phyloP scores from a whole-genome alignment of 2,888 invertebrate genomes.

The Xestia rhomboidea region DNA sequence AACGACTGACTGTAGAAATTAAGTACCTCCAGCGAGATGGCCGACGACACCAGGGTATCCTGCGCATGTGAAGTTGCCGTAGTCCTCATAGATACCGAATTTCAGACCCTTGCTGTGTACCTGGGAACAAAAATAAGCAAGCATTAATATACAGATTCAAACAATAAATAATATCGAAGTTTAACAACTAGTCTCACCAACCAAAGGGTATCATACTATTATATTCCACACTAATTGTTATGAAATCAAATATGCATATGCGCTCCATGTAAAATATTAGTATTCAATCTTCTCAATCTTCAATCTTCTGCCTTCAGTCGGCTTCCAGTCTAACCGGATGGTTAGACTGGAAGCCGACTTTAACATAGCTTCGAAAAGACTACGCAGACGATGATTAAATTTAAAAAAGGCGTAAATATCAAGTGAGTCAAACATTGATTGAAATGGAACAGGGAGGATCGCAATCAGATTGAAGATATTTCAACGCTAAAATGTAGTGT shows the following conservation, averaged over 20 bases:
- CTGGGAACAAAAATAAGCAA: conserved; percentile 86
- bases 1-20: not conserved
- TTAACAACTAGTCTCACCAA: not conserved
- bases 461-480: conserved; percentile 5
- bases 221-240: not conserved
- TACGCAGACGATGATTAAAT: not conserved
- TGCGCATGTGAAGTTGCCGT: conserved; percentile 98
- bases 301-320: no score
- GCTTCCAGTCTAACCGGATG: no score
- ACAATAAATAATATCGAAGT: not conserved
- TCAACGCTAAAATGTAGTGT: not conserved
- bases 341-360: not conserved
- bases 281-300: no score
- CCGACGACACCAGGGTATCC: conserved; percentile 98
- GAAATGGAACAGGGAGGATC: not conserved
- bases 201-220: not conserved
- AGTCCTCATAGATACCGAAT: conserved; percentile 99
- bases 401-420: not conserved
- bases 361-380: not conserved
- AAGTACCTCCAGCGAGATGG: conserved; percentile 92
- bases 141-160: conserved; percentile 4
- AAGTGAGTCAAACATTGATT: not conserved
- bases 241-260: not conserved
- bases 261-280: not conserved
- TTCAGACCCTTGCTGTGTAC: conserved; percentile 98